A percentile compares a stretch with the other conserved stretches of the same genome.
Evolutionary conservation across 2,797 vertebrate genomes (phyloP).

Genomic region (Molossus molossus): DNA sequence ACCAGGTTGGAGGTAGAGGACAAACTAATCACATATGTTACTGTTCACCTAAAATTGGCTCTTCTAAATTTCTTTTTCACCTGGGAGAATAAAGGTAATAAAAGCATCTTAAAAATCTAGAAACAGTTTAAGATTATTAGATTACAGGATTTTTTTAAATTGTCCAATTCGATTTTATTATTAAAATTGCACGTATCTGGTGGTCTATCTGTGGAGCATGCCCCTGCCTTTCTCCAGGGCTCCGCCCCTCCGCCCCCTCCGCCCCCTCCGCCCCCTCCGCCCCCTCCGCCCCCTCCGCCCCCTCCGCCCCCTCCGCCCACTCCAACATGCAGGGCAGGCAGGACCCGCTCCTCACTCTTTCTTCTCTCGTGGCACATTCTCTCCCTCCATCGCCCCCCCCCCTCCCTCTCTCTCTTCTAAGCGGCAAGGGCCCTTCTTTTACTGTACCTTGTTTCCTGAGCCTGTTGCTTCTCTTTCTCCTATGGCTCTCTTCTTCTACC

Average conservation of each 20-base stretch:
- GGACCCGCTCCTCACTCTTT: no score
- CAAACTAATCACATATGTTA: neutral
- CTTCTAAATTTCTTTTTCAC: slow-evolving; percentile 10
- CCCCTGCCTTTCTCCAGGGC: neutral
- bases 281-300: no score
- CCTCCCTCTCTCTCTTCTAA: neutral
- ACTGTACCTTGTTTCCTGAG: neutral
- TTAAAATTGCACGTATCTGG: neutral
- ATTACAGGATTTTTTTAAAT: neutral
- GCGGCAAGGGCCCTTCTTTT: neutral
- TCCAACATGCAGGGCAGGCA: no score
- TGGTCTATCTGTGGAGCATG: neutral
- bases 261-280: no score
- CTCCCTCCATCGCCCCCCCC: no score
- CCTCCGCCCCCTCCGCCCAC: no score
- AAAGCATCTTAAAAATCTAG: neutral
- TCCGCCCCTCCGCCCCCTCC: no score
- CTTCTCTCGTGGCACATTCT: no score
- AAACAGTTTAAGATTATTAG: neutral
- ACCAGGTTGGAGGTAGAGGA: neutral
- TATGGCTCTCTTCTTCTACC: neutral
- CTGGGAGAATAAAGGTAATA: neutral
- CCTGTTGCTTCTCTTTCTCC: neutral
- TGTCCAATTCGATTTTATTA: neutral
- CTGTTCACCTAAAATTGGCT: neutral